A percentile compares a stretch with the other conserved stretches of the same genome.
These are phyloP conservation scores for Rhadina sibilatrix DNA, from an alignment of 2,113 vertebrate genomes.

Conservation along the genomic window DNA sequence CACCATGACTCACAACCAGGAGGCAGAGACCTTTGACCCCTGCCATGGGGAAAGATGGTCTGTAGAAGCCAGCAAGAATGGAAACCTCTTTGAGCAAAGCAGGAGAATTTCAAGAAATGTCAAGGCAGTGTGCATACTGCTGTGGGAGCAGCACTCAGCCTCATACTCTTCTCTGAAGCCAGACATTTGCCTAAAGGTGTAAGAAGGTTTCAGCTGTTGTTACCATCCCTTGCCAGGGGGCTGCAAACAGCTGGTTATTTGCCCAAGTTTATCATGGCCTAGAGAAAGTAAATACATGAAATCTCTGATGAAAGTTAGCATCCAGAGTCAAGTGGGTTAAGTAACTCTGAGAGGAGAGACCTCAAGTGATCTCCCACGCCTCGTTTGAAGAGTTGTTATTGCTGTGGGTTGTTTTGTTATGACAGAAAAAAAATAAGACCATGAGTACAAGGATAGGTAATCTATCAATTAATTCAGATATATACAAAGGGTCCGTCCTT, in stretches of 20 bases:
- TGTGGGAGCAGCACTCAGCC: background rate
- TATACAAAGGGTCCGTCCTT: background rate
- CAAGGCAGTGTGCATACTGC: background rate
- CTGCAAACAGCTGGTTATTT: background rate
- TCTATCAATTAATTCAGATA: background rate
- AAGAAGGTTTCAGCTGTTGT: background rate
- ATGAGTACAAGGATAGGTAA: background rate
- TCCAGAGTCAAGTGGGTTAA: background rate
- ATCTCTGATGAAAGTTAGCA: background rate
- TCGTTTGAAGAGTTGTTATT: background rate
- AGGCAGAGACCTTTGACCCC: background rate
- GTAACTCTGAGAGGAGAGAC: background rate
- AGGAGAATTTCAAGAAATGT: background rate
- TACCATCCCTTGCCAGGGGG: background rate
- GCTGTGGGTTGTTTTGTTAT: background rate
- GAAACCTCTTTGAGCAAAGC: background rate
- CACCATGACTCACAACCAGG: background rate
- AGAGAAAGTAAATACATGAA: background rate
- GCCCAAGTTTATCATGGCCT: background rate
- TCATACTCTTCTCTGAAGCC: background rate
- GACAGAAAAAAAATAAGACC: background rate
- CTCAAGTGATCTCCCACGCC: background rate
- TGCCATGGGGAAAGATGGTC: background rate
- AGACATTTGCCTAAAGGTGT: background rate
- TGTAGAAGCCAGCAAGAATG: background rate